phyloP scores from a whole-genome alignment of 2,797 vertebrate genomes.

The Neoniphon sammara region DNA sequence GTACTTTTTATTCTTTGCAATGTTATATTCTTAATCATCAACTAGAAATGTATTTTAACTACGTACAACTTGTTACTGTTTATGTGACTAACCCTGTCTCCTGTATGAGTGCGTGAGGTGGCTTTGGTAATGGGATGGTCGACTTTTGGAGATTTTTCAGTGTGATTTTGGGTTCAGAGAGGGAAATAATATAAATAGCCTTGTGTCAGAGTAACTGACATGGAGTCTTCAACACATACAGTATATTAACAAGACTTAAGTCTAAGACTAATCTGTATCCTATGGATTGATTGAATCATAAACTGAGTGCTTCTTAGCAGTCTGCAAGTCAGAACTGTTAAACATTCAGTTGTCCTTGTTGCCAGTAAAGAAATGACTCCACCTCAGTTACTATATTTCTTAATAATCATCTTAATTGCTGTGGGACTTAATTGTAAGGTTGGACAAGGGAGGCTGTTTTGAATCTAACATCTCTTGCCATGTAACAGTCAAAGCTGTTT shows the following conservation, averaged over 20 bases:
- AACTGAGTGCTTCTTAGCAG: background rate
- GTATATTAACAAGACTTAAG: background rate
- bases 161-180: constrained; percentile 50
- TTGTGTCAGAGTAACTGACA: constrained; percentile 58
- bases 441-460: constrained; percentile 40
- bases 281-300: background rate
- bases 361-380: constrained; percentile 48
- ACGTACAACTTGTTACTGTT: constrained; percentile 47
- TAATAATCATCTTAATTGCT: constrained; percentile 43
- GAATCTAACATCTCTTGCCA: constrained; percentile 58
- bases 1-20: constrained; percentile 15
- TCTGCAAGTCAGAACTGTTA: background rate
- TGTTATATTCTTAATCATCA: constrained; percentile 28
- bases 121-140: constrained; percentile 71
- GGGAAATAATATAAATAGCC: constrained; percentile 24
- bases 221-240: constrained; percentile 30
- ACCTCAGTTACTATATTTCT: constrained; percentile 59
- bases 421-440: constrained; percentile 42
- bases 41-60: constrained; percentile 41
- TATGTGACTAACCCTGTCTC: constrained; percentile 75
- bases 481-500: constrained; percentile 21
- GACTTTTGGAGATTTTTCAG: constrained; percentile 41
- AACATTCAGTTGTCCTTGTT: background rate
- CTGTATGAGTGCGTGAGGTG: constrained; percentile 80
- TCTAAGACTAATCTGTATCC: background rate